Evolutionary conservation across 2,797 vertebrate genomes (phyloP).

Genomic region (Platyrinchus mystaceus): DNA sequence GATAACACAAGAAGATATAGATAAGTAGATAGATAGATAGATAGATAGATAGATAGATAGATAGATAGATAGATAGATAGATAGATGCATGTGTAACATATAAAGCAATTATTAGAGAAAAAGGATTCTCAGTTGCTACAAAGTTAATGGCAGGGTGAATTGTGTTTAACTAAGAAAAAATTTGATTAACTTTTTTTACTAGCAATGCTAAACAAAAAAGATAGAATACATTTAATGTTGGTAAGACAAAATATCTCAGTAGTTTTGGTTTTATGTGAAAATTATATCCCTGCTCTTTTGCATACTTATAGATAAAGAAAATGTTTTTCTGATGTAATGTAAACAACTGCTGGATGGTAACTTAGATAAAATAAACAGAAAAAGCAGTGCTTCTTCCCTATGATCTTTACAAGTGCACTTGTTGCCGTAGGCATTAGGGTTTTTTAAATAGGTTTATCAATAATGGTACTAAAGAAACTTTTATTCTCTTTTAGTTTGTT

Average conservation of each 20-base stretch:
- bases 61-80: background rate
- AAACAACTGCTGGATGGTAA: background rate
- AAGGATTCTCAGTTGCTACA: background rate
- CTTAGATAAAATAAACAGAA: background rate
- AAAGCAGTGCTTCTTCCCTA: background rate
- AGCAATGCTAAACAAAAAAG: background rate
- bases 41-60: background rate
- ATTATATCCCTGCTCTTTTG: background rate
- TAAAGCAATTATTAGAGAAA: background rate
- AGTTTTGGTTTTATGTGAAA: background rate
- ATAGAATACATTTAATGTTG: background rate
- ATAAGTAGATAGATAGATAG: background rate
- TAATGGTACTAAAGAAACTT: background rate
- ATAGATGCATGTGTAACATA: background rate
- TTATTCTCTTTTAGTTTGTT: background rate
- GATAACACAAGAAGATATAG: background rate
- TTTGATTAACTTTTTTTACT: background rate
- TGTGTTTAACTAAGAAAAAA: background rate
- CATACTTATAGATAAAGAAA: background rate
- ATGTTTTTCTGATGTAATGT: background rate
- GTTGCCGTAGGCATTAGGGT: accelerated
- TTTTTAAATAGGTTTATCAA: background rate
- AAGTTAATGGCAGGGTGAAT: background rate
- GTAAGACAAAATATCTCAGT: background rate
- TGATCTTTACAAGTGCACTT: background rate